phyloP scores from a whole-genome alignment of 2,113 vertebrate genomes.

The Lontra canadensis region DNA sequence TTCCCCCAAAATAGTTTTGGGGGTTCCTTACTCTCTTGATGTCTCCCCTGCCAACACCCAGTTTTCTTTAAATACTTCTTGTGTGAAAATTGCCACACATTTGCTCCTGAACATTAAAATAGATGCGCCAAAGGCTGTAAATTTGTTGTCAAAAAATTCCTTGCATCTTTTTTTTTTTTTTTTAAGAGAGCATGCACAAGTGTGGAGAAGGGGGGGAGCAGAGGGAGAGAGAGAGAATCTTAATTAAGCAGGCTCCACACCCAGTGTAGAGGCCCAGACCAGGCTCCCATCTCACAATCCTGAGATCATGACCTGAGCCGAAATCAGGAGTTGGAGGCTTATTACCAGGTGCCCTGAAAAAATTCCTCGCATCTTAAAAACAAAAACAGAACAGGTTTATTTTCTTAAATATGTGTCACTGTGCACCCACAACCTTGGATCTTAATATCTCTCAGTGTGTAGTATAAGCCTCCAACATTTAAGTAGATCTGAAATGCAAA shows the following conservation, averaged over 20 bases:
- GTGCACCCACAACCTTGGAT: neutral
- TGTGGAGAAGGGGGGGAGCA: too few species aligned
- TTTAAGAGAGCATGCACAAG: neutral
- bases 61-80: conserved; percentile 46
- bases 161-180: neutral
- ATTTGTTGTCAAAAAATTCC: conserved; percentile 2
- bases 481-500: neutral
- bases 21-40: neutral
- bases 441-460: neutral
- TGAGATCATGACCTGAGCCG: neutral
- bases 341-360: neutral
- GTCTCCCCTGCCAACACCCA: neutral
- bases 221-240: neutral
- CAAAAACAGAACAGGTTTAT: neutral
- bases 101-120: conserved; percentile 36
- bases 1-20: neutral
- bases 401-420: neutral
- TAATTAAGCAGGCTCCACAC: neutral
- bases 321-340: neutral
- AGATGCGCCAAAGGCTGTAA: conserved; percentile 14
- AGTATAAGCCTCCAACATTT: neutral
- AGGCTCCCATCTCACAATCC: neutral
- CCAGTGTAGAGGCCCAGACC: neutral
- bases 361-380: neutral
- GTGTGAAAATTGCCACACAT: conserved; percentile 43